phyloP scores from a whole-genome alignment of 1,140 invertebrate genomes.

The Zaprionus tsacasi region DNA sequence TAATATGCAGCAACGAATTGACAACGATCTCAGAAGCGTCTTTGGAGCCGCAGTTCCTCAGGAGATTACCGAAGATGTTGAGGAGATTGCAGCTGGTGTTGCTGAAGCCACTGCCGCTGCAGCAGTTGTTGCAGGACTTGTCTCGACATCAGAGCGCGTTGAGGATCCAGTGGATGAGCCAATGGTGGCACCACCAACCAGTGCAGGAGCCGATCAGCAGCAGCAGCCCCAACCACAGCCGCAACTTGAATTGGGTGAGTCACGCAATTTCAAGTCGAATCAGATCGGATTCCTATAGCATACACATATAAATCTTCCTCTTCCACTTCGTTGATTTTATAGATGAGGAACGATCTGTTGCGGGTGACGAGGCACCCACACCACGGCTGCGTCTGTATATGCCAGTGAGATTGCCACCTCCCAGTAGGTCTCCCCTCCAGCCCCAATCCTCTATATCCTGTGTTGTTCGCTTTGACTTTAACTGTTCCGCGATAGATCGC shows the following conservation, averaged over 20 bases:
- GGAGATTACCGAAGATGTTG: conserved; percentile 24
- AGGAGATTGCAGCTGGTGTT: conserved; percentile 23
- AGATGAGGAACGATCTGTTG: conserved; percentile 49
- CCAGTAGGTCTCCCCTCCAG: conserved; percentile 55
- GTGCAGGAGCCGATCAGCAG: conserved; percentile 7
- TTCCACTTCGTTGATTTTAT: conserved; percentile 46
- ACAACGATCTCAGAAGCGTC: conserved; percentile 19
- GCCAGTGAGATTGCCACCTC: conserved; percentile 61
- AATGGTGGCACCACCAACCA: conserved; percentile 48
- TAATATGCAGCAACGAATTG: neutral
- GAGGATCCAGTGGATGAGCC: conserved; percentile 77
- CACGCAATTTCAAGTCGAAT: neutral
- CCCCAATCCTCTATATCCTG: conserved; percentile 11
- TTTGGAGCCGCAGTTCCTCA: conserved; percentile 28
- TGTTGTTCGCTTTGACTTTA: neutral
- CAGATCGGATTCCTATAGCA: neutral
- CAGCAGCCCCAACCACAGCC: conserved; percentile 15
- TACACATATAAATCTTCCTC: neutral
- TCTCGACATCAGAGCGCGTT: conserved; percentile 27
- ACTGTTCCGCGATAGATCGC: neutral
- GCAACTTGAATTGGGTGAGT: conserved; percentile 52
- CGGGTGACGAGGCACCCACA: conserved; percentile 11
- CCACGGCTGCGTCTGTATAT: conserved; percentile 70
- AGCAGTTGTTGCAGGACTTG: conserved; percentile 56
- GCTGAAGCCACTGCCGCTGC: conserved; percentile 60